A percentile compares a stretch with the other conserved stretches of the same genome.
Evolutionary conservation across 92 coral and sea anemone species (phyloP).

Genomic region (Diadumene lineata): DNA sequence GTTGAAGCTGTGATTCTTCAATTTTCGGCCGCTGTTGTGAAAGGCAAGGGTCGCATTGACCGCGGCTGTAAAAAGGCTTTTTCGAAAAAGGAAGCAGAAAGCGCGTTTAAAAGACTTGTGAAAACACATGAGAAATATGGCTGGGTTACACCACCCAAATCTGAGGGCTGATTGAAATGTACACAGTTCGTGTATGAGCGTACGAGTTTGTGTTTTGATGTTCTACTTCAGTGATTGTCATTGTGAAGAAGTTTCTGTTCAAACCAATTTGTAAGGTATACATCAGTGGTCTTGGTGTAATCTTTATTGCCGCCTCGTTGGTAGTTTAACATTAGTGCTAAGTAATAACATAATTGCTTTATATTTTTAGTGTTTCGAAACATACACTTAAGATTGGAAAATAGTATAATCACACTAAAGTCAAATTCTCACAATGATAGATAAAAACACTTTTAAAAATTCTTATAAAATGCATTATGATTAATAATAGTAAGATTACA

Average conservation of each 20-base stretch:
- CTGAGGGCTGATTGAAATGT: slow-evolving; percentile 60
- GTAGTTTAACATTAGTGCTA: background rate
- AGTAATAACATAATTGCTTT: background rate
- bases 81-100: slow-evolving; percentile 87
- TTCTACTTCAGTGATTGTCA: slow-evolving; percentile 5
- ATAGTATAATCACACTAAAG: background rate
- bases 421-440: background rate
- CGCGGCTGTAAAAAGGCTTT: slow-evolving; percentile 78
- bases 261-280: too few relatives aligned
- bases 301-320: background rate
- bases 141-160: slow-evolving; percentile 93
- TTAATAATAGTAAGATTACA: too few relatives aligned
- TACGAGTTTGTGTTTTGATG: background rate
- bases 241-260: slow-evolving; percentile 2
- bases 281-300: background rate
- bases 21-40: slow-evolving; percentile 91
- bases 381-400: background rate
- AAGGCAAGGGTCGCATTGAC: slow-evolving; percentile 88
- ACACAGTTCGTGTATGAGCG: background rate
- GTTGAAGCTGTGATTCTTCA: slow-evolving; percentile 85
- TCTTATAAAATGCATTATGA: too few relatives aligned
- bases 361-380: too few relatives aligned
- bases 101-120: slow-evolving; percentile 82
- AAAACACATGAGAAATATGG: slow-evolving; percentile 93
- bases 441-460: too few relatives aligned